Conservation (phyloP, 1,140 invertebrate species). For the Holotrichia oblita region DNA sequence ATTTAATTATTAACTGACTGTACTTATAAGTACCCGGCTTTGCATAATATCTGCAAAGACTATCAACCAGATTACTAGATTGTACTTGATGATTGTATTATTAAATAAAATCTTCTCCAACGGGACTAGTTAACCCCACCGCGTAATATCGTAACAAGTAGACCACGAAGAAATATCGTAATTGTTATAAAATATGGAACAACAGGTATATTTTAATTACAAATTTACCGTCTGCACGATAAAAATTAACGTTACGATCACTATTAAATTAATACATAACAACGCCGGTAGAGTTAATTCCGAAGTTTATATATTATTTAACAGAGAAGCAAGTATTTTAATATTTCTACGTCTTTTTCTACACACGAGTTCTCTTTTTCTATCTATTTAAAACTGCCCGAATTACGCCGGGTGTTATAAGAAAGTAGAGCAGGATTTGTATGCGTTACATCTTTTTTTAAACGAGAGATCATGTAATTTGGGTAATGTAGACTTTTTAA, state of each 20-base stretch:
- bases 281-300: neutral
- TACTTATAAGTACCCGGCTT: neutral
- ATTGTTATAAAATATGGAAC: conserved; percentile 35
- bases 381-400: conserved; percentile 21
- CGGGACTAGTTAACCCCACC: neutral
- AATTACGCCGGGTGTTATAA: neutral
- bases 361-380: neutral
- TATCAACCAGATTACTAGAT: neutral
- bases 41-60: neutral
- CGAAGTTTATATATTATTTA: conserved; percentile 17
- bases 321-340: neutral
- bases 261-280: conserved; percentile 22
- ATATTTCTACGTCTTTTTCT: conserved; percentile 1
- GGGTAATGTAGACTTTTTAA: neutral
- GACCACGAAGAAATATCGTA: conserved; percentile 31
- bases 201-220: conserved; percentile 23
- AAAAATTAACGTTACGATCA: conserved; percentile 6
- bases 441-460: neutral
- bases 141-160: neutral
- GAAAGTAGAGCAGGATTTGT: conserved; percentile 27
- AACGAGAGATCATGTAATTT: neutral
- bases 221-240: conserved; percentile 9
- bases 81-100: neutral
- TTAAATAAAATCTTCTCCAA: neutral
- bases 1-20: neutral